Percentiles rank a stretch among this genome's conserved stretches.
Conservation (phyloP, 2,797 vertebrate genomes). For the Lycodopsis pacificus region DNA sequence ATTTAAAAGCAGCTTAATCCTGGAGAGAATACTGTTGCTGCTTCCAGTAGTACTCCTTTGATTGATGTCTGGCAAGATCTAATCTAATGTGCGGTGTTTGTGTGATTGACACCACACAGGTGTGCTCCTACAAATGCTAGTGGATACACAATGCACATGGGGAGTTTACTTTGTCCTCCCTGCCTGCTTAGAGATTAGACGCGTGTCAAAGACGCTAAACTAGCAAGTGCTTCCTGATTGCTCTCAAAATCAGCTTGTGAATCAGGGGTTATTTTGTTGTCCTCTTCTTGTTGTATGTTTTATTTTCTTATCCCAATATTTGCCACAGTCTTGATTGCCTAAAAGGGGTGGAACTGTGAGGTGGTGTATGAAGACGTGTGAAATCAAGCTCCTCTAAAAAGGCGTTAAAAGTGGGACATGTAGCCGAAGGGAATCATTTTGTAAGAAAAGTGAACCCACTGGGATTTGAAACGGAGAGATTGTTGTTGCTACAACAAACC, state of each 20-base stretch:
- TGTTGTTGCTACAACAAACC: conserved; percentile 23
- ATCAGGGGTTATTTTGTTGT: conserved; percentile 49
- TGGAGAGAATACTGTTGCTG: conserved; percentile 71
- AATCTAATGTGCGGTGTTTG: conserved; percentile 71
- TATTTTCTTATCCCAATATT: conserved; percentile 14
- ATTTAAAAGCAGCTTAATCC: conserved; percentile 84
- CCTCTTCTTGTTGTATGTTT: conserved; percentile 17
- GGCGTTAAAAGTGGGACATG: conserved; percentile 43
- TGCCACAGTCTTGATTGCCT: conserved; percentile 43
- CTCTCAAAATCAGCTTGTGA: conserved; percentile 69
- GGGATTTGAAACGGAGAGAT: conserved; percentile 45
- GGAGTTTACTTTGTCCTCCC: conserved; percentile 46
- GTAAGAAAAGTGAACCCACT: conserved; percentile 51
- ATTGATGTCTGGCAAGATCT: conserved; percentile 80
- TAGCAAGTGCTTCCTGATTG: conserved; percentile 64
- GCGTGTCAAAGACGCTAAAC: conserved; percentile 58
- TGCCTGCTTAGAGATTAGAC: conserved; percentile 63
- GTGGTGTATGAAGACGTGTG: conserved; percentile 5
- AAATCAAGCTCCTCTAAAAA: conserved; percentile 25
- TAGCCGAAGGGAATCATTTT: conserved; percentile 47
- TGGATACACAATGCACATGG: conserved; percentile 52
- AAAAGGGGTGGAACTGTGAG: conserved; percentile 12
- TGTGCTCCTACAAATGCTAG: conserved; percentile 48
- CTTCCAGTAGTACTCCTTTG: conserved; percentile 65
- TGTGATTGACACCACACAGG: conserved; percentile 78